Conservation (phyloP, 1,140 invertebrate genomes). For the Drosophila persimilis region DNA sequence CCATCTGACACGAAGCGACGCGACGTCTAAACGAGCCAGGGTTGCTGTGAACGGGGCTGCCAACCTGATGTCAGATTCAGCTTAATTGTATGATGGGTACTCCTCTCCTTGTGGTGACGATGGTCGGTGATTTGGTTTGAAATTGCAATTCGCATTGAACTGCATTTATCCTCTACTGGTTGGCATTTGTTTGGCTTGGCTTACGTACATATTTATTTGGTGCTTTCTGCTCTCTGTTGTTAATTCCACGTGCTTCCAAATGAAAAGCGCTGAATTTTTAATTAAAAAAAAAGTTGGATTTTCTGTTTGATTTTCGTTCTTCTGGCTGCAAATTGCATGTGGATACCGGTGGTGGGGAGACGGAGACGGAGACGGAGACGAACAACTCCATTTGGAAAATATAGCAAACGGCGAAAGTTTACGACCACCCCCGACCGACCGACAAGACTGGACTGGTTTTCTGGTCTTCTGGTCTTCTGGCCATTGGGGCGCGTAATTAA, state of each 20-base stretch:
- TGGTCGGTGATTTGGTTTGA: too few species aligned
- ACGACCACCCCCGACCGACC: too few species aligned
- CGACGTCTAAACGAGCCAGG: too few species aligned
- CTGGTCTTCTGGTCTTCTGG: not conserved
- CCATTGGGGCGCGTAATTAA: constrained; percentile 70
- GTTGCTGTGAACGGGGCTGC: too few species aligned
- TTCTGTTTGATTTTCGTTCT: constrained; percentile 43
- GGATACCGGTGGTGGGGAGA: not conserved
- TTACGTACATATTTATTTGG: too few species aligned
- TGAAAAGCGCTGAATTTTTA: constrained; percentile 54
- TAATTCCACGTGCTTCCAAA: constrained; percentile 19
- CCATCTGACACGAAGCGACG: too few species aligned
- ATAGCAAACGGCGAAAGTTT: constrained; percentile 60
- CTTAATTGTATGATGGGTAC: too few species aligned
- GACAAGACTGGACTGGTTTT: constrained; percentile 1
- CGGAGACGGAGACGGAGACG: too few species aligned
- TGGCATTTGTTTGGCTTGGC: too few species aligned
- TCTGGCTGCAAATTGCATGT: constrained; percentile 8
- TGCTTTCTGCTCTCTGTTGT: constrained; percentile 13
- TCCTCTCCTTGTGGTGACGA: too few species aligned
- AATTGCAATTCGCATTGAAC: too few species aligned
- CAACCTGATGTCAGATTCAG: too few species aligned
- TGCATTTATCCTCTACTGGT: not conserved
- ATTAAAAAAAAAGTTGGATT: constrained; percentile 47
- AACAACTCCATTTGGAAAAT: constrained; percentile 23